Evolutionary conservation across 2,888 invertebrate species (phyloP), one percentile per base, ranked within the genome.

Genomic region (Meandrusa payeni): DNA sequence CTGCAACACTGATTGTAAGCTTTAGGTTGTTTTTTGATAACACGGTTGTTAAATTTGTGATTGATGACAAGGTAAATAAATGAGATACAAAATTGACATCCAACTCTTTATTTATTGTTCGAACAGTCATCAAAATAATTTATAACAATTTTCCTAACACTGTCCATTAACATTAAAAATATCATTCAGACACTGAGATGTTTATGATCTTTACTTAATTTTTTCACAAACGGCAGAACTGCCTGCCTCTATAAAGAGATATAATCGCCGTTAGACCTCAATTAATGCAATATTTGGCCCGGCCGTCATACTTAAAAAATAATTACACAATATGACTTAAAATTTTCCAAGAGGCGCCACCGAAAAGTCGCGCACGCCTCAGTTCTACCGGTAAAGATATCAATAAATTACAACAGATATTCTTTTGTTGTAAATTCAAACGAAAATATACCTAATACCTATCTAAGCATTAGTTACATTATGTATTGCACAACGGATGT

Each of bases 61-160:
- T n/a, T n/a, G n/a, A n/a, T n/a, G 3, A 2, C 3, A 19, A 10
- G n/a, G 6, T 38, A 22, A 46, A 24, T 47, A 70, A 77, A 77
- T 71, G 64, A 78, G 67, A 64, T 62, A 61, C 61, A 50, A 61
- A 64, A 63, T 32, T 87, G 88, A 89, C 88, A 89, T 89, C 88
- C 88, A 89, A 88, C 88, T 88, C 88, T 89, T 88, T 89, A 89
- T 89, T n/a, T 89, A 87, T 88, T 82, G 74, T 88, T 88, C 83
- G 87, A 88, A 88, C 88, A 88, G 88, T 89, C 88, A 88, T 89
- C 88, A 89, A 89, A 88, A 89, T 88, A 89, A 89, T 89, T 89
- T 89, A 88, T 88, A 88, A 89, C 88, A 87, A 88, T 86, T 88
- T 88, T 87, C n/a, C 87, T 86, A 86, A 87, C 86, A 87, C 86